Percentiles rank a stretch among this genome's conserved stretches.
Conservation (phyloP, 2,797 vertebrate genomes). For the Xenopus petersii region DNA sequence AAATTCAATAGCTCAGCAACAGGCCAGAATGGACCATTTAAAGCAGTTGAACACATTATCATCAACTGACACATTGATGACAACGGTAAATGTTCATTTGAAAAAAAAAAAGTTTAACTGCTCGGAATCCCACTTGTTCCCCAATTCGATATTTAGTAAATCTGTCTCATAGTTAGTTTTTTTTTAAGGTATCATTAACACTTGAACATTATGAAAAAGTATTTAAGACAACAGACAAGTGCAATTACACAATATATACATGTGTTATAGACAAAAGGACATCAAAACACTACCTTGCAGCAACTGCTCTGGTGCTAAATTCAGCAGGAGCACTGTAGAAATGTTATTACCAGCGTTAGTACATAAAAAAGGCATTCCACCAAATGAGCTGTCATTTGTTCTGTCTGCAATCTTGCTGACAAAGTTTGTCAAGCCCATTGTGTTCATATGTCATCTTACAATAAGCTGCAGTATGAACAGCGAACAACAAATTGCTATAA, state of each 20-base stretch:
- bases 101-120: too few relatives aligned
- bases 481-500: constrained; percentile 21
- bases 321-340: constrained; percentile 12
- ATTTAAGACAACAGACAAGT: constrained; percentile 32
- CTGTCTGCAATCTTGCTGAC: constrained; percentile 16
- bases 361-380: constrained; percentile 5
- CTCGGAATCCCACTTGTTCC: too few relatives aligned
- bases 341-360: constrained; percentile 7
- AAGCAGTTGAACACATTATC: too few relatives aligned
- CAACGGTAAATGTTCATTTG: too few relatives aligned
- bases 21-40: too few relatives aligned
- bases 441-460: constrained; percentile 16
- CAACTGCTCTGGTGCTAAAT: constrained; percentile 37
- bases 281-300: constrained; percentile 4
- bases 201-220: not conserved
- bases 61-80: too few relatives aligned
- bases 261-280: constrained; percentile 37
- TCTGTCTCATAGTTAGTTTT: too few relatives aligned
- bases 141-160: too few relatives aligned
- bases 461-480: constrained; percentile 18
- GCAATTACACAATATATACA: not conserved
- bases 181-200: too few relatives aligned
- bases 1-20: too few relatives aligned
- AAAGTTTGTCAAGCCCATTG: constrained; percentile 29
- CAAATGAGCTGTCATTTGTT: constrained; percentile 20